Base-by-base conservation (phyloP, 2,888 invertebrate species). In the Ophion costatus region DNA sequence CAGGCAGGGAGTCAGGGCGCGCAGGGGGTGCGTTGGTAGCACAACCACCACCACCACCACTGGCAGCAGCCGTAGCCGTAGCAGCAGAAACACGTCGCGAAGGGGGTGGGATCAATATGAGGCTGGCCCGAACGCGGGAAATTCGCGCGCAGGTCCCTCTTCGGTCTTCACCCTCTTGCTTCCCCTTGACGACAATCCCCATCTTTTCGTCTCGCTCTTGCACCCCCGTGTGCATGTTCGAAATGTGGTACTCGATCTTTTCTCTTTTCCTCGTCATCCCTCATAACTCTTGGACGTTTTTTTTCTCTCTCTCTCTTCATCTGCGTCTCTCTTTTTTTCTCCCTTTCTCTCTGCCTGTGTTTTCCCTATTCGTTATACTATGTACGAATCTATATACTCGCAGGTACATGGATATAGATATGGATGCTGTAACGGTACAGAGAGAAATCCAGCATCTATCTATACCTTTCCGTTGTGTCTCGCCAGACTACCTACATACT, bases 41-140 rank as follows among this genome's bases (percentile, higher is more conserved):
- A 82, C 71, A 75, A 69, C 74, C 76, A 77, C 71, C 61, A 76
- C 63, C 70, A 70, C 29, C 66, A 64, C 64, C 82, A 69, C 69
- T 24, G 45, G 24, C 78, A 69, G 38, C 78, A 57, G 59, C 63
- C 20, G 61, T 24, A 75, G 57, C n/a, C 22, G 64, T 29, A 80
- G 74, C 74, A 59, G 66, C 61, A 71, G 70, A 70, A 79, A 38
- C 79, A 66, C 69, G 45, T 64, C 83, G 80, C 79, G 80, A 82
- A 66, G 86, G 91, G 93, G 92, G 92, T 93, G 93, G 92, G 93
- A 93, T 93, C 93, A 93, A 93, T 93, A 93, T 93, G 93, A 93
- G 93, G 92, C 92, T 92, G 91, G 91, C 89, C 85, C 91, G 91
- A 92, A 93, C 92, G 92, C 92, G 93, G 93, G 93, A 93, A 93